phyloP scores from a whole-genome alignment of 1,140 invertebrate species.

The Ceratina japonica region DNA sequence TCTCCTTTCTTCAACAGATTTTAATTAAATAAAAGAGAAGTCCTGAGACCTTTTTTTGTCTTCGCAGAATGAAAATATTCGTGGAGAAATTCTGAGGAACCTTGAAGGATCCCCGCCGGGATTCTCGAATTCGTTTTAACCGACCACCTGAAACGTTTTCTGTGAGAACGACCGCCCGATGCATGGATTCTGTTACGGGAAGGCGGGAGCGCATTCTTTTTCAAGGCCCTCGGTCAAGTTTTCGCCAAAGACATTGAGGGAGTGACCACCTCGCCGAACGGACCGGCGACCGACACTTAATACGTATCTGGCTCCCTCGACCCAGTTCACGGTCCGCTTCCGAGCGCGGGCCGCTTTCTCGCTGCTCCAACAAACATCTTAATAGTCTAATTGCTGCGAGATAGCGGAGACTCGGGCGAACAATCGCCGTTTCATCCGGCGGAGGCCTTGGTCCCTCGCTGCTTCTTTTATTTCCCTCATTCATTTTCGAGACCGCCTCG shows the following conservation, averaged over 20 bases:
- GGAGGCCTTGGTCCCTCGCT: slow-evolving; percentile 11
- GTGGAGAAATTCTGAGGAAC: not conserved
- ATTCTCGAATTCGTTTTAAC: not conserved
- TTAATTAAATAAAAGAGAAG: too few relatives aligned
- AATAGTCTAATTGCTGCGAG: not conserved
- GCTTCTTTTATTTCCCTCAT: slow-evolving; percentile 53
- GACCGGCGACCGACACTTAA: not conserved
- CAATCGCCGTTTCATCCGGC: slow-evolving; percentile 36
- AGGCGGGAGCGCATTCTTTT: slow-evolving; percentile 50
- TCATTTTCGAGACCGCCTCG: slow-evolving; percentile 43
- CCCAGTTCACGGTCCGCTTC: not conserved
- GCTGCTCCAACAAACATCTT: not conserved
- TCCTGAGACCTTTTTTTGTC: too few relatives aligned
- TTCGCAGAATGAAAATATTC: not conserved
- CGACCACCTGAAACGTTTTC: not conserved
- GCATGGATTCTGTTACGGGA: slow-evolving; percentile 38
- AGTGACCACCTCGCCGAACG: not conserved
- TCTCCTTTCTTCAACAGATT: not conserved
- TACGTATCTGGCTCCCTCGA: not conserved
- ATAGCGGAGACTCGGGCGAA: not conserved
- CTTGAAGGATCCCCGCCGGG: not conserved
- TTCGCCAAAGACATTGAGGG: slow-evolving; percentile 50
- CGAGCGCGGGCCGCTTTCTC: not conserved
- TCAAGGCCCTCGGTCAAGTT: slow-evolving; percentile 62
- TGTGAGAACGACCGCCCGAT: slow-evolving; percentile 20